Percentiles rank a stretch among this genome's conserved stretches.
These are phyloP conservation scores for Montipora capitata DNA, from an alignment of 92 coral and sea anemone species.

Conservation along the genomic window DNA sequence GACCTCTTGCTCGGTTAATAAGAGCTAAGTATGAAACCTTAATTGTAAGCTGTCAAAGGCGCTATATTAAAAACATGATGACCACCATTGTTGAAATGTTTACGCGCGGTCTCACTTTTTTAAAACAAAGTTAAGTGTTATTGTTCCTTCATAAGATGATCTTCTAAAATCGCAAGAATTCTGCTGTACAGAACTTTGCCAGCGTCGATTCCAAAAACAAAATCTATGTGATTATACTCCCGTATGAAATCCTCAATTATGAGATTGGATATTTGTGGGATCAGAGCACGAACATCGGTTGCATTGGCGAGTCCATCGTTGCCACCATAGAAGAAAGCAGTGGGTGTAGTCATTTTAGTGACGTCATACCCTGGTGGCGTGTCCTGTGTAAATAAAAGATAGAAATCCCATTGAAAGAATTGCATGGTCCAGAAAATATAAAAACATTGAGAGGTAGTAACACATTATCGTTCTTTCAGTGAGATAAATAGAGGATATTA, in stretches of 20 bases:
- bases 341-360: slow-evolving; percentile 76
- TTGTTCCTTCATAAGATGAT: neutral
- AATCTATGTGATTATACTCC: slow-evolving; percentile 91
- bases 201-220: slow-evolving; percentile 86
- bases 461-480: too few species aligned
- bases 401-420: neutral
- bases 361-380: slow-evolving; percentile 86
- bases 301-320: slow-evolving; percentile 82
- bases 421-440: too few species aligned
- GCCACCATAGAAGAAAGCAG: slow-evolving; percentile 82
- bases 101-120: too few species aligned
- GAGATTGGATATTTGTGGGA: slow-evolving; percentile 55
- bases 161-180: slow-evolving; percentile 46
- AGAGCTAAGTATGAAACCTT: too few species aligned
- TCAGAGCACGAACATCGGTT: slow-evolving; percentile 79
- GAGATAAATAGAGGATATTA: too few species aligned
- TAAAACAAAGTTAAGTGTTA: too few species aligned
- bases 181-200: slow-evolving; percentile 59
- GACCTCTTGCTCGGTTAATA: too few species aligned
- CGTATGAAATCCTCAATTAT: slow-evolving; percentile 39
- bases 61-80: too few species aligned
- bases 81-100: too few species aligned
- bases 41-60: too few species aligned
- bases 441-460: neutral
- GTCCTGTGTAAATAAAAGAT: slow-evolving; percentile 38